phyloP scores from a whole-genome alignment of 2,797 vertebrate genomes.

The Adrianichthys oophorus region DNA sequence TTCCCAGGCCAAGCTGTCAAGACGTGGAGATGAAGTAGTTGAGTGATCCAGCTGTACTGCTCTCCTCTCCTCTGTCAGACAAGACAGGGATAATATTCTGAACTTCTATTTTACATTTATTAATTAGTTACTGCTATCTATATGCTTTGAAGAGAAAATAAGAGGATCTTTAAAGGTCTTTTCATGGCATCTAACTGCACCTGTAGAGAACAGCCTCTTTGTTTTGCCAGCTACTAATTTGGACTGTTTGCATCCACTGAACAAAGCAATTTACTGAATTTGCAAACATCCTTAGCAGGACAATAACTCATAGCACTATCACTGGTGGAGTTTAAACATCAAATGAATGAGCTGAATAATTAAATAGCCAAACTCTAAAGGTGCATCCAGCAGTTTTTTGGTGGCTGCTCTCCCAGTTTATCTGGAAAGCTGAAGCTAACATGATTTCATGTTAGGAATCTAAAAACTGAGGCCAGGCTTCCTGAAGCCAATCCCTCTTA shows the following conservation, averaged over 20 bases:
- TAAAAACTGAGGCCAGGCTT: conserved; percentile 70
- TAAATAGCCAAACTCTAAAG: conserved; percentile 70
- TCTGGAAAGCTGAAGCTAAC: conserved; percentile 74
- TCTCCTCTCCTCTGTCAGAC: conserved; percentile 46
- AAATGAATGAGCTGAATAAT: conserved; percentile 77
- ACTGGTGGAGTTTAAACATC: conserved; percentile 66
- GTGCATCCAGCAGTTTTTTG: conserved; percentile 61
- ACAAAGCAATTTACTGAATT: conserved; percentile 78
- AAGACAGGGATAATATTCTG: conserved; percentile 46
- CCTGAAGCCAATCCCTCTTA: conserved; percentile 74
- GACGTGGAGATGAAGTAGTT: conserved; percentile 21
- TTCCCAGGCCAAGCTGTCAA: conserved; percentile 27
- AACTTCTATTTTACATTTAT: conserved; percentile 72
- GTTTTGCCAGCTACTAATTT: conserved; percentile 72
- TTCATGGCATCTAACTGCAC: background rate
- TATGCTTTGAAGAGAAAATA: conserved; percentile 42
- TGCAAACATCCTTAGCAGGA: conserved; percentile 69
- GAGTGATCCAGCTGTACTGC: conserved; percentile 20
- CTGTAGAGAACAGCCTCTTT: conserved; percentile 72
- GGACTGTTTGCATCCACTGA: conserved; percentile 67
- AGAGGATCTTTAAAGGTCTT: background rate
- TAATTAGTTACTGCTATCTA: conserved; percentile 75
- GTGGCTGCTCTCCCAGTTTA: conserved; percentile 65
- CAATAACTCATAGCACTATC: conserved; percentile 75
- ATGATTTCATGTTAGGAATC: conserved; percentile 75